Percentiles rank a stretch among this genome's conserved stretches.
Evolutionary conservation across 2,888 invertebrate species (phyloP).

Genomic region (Drosophila colorata): DNA sequence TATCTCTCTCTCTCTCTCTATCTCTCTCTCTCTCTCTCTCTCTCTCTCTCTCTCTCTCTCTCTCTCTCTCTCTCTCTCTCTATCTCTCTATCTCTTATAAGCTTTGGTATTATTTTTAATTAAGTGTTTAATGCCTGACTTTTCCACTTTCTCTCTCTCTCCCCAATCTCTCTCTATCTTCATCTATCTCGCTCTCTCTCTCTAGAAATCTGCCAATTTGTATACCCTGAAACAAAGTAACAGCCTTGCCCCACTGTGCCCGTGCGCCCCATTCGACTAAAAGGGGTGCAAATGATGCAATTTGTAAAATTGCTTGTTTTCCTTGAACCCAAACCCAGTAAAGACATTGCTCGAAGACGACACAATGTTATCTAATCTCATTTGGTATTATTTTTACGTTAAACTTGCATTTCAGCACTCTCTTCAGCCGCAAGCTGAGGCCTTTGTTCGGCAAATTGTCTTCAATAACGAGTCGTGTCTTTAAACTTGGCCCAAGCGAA

Average conservation of each 20-base stretch:
- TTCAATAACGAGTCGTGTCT: conserved; percentile 46
- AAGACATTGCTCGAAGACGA: conserved; percentile 55
- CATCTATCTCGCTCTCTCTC: too few relatives aligned
- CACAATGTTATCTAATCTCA: conserved; percentile 81
- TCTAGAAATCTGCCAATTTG: too few relatives aligned
- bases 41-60: too few relatives aligned
- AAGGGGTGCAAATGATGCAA: conserved; percentile 82
- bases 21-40: too few relatives aligned
- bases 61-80: too few relatives aligned
- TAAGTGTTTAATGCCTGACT: too few relatives aligned
- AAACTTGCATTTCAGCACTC: conserved; percentile 79
- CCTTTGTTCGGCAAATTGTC: conserved; percentile 50
- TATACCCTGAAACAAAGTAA: too few relatives aligned
- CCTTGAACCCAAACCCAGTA: conserved; percentile 31
- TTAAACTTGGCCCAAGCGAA: conserved; percentile 44
- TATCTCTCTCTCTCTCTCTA: too few relatives aligned
- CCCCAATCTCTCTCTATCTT: too few relatives aligned
- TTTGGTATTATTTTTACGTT: conserved; percentile 80
- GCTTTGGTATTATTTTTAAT: too few relatives aligned
- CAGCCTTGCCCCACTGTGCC: conserved; percentile 42
- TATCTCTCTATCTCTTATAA: too few relatives aligned
- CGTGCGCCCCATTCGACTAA: conserved; percentile 23
- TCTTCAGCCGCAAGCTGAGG: conserved; percentile 18
- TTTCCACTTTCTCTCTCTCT: too few relatives aligned
- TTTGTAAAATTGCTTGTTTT: conserved; percentile 76